Conservation (phyloP, 2,888 invertebrate genomes). For the Himalopsyche kuldschensis region DNA sequence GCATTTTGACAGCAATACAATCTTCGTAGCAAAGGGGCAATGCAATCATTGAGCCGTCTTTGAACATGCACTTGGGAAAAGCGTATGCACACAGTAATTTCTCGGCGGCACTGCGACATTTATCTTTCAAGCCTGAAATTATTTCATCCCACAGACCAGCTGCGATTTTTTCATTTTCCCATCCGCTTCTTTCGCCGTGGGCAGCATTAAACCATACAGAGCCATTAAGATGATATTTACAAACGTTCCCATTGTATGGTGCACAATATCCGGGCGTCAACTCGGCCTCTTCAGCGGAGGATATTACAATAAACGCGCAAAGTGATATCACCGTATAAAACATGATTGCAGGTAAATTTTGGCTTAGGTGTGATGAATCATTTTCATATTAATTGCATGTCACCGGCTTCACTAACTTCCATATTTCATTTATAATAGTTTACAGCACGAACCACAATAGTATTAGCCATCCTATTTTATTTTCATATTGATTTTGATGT, state of each 20-base stretch:
- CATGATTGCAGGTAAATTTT: constrained; percentile 33
- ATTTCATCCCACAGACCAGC: constrained; percentile 84
- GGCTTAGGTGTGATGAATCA: background rate
- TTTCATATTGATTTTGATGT: constrained; percentile 26
- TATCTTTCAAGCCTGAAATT: constrained; percentile 75
- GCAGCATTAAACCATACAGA: constrained; percentile 76
- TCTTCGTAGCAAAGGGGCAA: constrained; percentile 90
- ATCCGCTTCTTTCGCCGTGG: constrained; percentile 66
- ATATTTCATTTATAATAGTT: background rate
- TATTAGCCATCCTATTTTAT: constrained; percentile 20
- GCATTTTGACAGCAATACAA: constrained; percentile 85
- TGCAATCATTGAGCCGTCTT: constrained; percentile 67
- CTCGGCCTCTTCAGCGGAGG: constrained; percentile 14
- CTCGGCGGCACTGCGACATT: constrained; percentile 86
- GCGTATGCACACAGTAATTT: constrained; percentile 89
- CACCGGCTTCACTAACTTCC: background rate
- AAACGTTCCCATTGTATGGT: constrained; percentile 83
- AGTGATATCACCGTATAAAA: constrained; percentile 3
- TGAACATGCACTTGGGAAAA: constrained; percentile 82
- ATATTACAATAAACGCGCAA: constrained; percentile 2
- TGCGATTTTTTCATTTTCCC: constrained; percentile 84
- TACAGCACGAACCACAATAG: constrained; percentile 8
- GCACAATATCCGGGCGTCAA: constrained; percentile 71
- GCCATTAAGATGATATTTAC: constrained; percentile 69
- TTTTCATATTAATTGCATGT: background rate